Evolutionary conservation across 1,140 invertebrate species (phyloP), one percentile per base, ranked within the genome.

Genomic region (Armadillidium nasatum): DNA sequence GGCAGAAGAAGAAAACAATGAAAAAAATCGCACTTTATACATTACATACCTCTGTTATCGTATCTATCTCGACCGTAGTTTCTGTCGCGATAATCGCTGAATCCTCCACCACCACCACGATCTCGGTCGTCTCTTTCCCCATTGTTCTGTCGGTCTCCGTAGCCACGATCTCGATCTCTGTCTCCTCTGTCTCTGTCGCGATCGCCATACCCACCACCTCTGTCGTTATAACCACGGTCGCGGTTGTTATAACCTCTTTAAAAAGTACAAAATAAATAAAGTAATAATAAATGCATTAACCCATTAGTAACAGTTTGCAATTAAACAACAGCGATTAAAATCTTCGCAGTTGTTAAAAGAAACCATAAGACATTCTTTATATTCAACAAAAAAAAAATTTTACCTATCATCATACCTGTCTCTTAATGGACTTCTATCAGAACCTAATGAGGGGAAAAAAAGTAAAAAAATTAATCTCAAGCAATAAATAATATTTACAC

Each of bases 381-480:
- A 33, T 33, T n/a, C 9, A 60, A 60, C 1, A 7, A 60, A 15
- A 60, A 60, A 60, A 60, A 15, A 60, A 15, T 15, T 7, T 19
- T 15, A 60, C 50, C 50, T 13, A 7, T 60, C 50, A 60, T 60
- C 50, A 7, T 60, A 60, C 19, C 50, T 60, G 50, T 60, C 50
- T 60, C 50, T 60, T 19, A 60, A 60, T 13, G 50, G 50, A 60
- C 50, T 60, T 60, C 50, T 60, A 19, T 60, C 50, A 60, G 50
- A 13, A 15, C 50, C 50, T 60, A 4, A n/a, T n/a, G n/a, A n/a
- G n/a, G n/a, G n/a, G 1, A 60, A 60, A 15, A 60, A 60, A 60
- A 60, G n/a, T n/a, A 60, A 60, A 33, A 33, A 3, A 33, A 33
- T 33, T 33, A 33, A 33, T 6, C 33, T 33, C 33, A 33, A 33